Evolutionary conservation across 2,888 invertebrate genomes (phyloP).

Genomic region (Raillietiella orientalis): DNA sequence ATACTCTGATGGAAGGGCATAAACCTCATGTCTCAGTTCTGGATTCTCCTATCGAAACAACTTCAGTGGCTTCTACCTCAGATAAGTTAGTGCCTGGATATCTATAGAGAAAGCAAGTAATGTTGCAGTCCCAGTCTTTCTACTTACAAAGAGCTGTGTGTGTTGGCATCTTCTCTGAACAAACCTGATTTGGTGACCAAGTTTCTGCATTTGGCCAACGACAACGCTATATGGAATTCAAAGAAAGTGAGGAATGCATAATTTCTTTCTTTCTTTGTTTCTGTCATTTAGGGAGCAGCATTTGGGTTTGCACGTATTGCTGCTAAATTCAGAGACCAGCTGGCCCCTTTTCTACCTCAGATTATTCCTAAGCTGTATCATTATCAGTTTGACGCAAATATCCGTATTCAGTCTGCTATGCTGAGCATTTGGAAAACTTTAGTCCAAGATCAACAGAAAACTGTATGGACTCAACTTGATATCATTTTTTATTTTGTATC

Average conservation of each 20-base stretch:
- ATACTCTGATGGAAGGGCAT: slow-evolving; percentile 47
- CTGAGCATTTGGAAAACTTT: slow-evolving; percentile 71
- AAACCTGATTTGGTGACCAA: slow-evolving; percentile 82
- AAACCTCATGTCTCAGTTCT: slow-evolving; percentile 20
- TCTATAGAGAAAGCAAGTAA: too few species aligned
- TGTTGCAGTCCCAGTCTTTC: slow-evolving; percentile 42
- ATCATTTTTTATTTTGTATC: slow-evolving; percentile 2
- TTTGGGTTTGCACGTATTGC: slow-evolving; percentile 71
- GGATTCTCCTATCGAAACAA: slow-evolving; percentile 7
- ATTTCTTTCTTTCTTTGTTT: slow-evolving; percentile 3
- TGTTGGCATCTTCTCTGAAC: slow-evolving; percentile 49
- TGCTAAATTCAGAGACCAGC: slow-evolving; percentile 42
- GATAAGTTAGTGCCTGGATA: too few species aligned
- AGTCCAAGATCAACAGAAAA: slow-evolving; percentile 49
- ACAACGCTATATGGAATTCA: slow-evolving; percentile 77
- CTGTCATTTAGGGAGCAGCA: slow-evolving; percentile 32
- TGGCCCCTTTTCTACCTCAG: slow-evolving; percentile 42
- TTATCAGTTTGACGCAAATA: slow-evolving; percentile 71
- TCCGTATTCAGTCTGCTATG: slow-evolving; percentile 73
- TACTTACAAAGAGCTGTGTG: slow-evolving; percentile 78
- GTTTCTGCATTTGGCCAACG: slow-evolving; percentile 82
- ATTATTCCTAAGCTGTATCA: slow-evolving; percentile 51
- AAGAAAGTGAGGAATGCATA: slow-evolving; percentile 26
- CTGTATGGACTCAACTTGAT: slow-evolving; percentile 19
- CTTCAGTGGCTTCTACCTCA: too few species aligned